A percentile compares a stretch with the other conserved stretches of the same genome.
Conservation (phyloP, 2,113 vertebrate species). For the Furnarius figulus region DNA sequence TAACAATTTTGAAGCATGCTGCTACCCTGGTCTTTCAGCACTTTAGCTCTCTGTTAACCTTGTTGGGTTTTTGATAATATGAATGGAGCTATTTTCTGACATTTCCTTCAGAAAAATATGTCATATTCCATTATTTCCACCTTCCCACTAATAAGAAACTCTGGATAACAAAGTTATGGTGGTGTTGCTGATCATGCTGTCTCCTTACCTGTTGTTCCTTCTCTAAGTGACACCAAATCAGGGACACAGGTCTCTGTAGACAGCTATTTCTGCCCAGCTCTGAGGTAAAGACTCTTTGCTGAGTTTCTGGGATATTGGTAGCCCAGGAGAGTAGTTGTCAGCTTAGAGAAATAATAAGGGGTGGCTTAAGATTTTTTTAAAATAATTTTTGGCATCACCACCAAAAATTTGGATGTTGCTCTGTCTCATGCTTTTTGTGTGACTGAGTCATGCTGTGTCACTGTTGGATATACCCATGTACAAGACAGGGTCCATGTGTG, state of each 20-base stretch:
- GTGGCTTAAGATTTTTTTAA: neutral
- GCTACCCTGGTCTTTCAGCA: neutral
- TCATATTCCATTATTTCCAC: neutral
- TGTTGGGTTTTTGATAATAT: neutral
- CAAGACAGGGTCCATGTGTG: neutral
- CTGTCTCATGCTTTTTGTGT: neutral
- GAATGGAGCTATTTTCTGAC: neutral
- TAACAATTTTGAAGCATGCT: neutral
- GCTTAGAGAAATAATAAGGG: neutral
- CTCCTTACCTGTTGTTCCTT: neutral
- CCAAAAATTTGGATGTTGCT: neutral
- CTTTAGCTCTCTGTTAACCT: neutral
- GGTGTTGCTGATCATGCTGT: neutral
- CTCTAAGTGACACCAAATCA: neutral
- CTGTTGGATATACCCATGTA: neutral
- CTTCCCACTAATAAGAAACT: neutral
- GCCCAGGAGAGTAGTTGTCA: neutral
- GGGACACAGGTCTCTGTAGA: neutral
- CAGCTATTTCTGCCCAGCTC: neutral
- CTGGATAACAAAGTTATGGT: neutral
- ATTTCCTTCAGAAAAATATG: neutral
- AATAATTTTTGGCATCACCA: too few species aligned
- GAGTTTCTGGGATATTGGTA: neutral
- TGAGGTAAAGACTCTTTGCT: neutral
- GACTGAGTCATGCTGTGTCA: accelerated